phyloP scores from a whole-genome alignment of 1,140 invertebrate genomes.

The Sitophilus oryzae region DNA sequence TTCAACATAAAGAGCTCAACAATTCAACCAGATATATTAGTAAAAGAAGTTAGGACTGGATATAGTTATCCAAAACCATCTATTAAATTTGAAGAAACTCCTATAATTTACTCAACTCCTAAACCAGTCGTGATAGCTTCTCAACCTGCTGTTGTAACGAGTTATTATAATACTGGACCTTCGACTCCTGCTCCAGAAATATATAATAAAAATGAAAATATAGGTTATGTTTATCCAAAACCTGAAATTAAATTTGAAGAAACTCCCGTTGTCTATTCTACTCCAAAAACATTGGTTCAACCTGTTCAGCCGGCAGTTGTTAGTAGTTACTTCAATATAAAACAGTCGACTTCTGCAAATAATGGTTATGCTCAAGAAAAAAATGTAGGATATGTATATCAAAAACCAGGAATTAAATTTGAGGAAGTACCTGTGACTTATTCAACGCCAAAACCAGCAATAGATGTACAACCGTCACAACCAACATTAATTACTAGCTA shows the following conservation, averaged over 20 bases:
- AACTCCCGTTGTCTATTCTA: background rate
- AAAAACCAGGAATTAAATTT: conserved; percentile 43
- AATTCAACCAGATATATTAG: conserved; percentile 7
- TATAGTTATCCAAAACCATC: conserved; percentile 45
- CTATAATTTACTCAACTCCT: conserved; percentile 26
- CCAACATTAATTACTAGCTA: conserved; percentile 22
- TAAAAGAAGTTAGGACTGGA: conserved; percentile 38
- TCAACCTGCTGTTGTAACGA: conserved; percentile 18
- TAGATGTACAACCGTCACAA: conserved; percentile 41
- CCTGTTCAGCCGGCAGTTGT: conserved; percentile 5
- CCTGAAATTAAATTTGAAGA: background rate
- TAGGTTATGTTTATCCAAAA: background rate
- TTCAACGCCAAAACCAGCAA: conserved; percentile 41
- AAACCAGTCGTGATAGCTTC: conserved; percentile 26
- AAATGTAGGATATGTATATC: conserved; percentile 40
- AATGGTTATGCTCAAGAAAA: conserved; percentile 28
- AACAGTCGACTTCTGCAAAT: background rate
- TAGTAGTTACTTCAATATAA: conserved; percentile 10
- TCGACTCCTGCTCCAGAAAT: background rate
- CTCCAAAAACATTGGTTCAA: conserved; percentile 1
- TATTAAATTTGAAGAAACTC: conserved; percentile 43
- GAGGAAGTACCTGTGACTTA: conserved; percentile 44
- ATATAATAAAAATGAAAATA: background rate
- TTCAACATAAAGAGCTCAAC: background rate
- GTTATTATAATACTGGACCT: conserved; percentile 12